A percentile compares a stretch with the other conserved stretches of the same genome.
phyloP scores from a whole-genome alignment of 2,797 vertebrate species.

The Ceyx erithaca region DNA sequence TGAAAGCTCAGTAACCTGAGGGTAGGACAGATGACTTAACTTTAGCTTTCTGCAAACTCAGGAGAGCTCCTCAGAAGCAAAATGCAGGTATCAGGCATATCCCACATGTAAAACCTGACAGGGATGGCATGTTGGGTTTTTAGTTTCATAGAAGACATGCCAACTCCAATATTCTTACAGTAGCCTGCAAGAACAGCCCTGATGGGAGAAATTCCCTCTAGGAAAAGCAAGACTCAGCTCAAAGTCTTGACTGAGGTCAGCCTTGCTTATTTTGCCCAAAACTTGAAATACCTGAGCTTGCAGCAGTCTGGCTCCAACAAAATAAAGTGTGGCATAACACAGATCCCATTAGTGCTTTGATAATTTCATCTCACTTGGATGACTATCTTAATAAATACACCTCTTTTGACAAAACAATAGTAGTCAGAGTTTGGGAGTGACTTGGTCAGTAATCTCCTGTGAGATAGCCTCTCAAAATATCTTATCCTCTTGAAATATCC shows the following conservation, averaged over 20 bases:
- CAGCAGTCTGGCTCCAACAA: neutral
- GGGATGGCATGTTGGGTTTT: neutral
- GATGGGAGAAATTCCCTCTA: neutral
- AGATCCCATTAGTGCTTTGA: neutral
- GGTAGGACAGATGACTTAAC: neutral
- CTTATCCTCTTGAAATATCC: neutral
- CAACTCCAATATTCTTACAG: neutral
- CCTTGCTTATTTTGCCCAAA: neutral
- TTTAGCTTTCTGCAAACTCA: neutral
- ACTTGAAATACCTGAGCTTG: neutral
- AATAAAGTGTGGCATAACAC: neutral
- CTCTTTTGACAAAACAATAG: neutral
- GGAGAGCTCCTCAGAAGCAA: neutral
- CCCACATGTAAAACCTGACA: neutral
- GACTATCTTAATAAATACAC: neutral
- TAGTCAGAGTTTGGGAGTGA: neutral
- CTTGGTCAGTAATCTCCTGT: neutral
- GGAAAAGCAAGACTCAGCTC: neutral
- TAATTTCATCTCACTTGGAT: neutral
- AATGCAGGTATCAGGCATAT: neutral
- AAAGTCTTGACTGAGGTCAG: neutral
- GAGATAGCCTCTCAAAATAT: neutral
- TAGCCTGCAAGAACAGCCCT: neutral
- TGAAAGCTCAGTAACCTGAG: neutral
- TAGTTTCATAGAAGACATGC: neutral